phyloP scores from a whole-genome alignment of 1,140 invertebrate genomes.

The Aphelenchoides fujianensis region DNA sequence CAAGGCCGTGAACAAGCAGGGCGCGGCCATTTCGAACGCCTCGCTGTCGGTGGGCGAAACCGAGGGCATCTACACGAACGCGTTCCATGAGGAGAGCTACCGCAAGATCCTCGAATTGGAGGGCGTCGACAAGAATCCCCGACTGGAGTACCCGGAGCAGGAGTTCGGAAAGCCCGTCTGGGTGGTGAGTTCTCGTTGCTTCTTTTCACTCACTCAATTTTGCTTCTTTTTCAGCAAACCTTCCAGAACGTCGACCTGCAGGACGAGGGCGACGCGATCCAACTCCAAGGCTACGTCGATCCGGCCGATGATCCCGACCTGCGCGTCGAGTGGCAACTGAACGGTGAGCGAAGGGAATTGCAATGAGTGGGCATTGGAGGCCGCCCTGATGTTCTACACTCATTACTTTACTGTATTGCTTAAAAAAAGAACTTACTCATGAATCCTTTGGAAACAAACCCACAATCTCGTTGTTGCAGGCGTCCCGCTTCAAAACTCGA shows the following conservation, averaged over 20 bases:
- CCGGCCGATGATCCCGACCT: constrained; percentile 92
- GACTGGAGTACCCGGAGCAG: constrained; percentile 74
- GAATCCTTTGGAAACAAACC: too few relatives aligned
- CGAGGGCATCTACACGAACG: constrained; percentile 70
- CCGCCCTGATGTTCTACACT: too few relatives aligned
- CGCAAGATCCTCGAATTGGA: constrained; percentile 83
- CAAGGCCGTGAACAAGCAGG: constrained; percentile 80
- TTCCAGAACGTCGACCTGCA: constrained; percentile 57
- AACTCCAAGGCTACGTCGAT: constrained; percentile 78
- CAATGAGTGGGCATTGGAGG: too few relatives aligned
- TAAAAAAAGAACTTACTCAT: too few relatives aligned
- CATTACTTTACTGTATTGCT: too few relatives aligned
- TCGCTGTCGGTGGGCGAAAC: constrained; percentile 74
- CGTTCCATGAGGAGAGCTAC: constrained; percentile 77
- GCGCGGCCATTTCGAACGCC: constrained; percentile 84
- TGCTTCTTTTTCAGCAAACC: too few relatives aligned
- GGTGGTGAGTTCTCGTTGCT: too few relatives aligned
- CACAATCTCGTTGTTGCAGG: too few relatives aligned
- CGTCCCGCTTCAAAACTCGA: constrained; percentile 65
- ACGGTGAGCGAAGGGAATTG: too few relatives aligned
- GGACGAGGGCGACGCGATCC: constrained; percentile 54
- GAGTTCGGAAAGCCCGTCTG: constrained; percentile 56
- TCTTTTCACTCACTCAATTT: too few relatives aligned
- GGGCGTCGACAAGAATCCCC: constrained; percentile 84
- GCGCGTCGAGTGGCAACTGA: constrained; percentile 90